Evolutionary conservation across 2,888 invertebrate genomes (phyloP).

Genomic region (Camponotus fellah): DNA sequence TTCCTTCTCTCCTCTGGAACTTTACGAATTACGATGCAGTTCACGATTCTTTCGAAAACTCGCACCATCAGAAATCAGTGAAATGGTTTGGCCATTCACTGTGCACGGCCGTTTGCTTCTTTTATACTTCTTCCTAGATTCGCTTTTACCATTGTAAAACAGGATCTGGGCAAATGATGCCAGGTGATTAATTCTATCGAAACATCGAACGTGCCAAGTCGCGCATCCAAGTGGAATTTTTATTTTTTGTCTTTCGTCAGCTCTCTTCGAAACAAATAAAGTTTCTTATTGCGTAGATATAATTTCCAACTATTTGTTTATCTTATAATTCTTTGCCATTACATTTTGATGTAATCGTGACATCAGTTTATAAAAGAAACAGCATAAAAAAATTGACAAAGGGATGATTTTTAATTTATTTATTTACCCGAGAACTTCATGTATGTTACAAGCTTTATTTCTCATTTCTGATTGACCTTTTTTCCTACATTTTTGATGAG

Average conservation of each 20-base stretch:
- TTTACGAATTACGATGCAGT: neutral
- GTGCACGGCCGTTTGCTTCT: neutral
- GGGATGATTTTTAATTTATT: neutral
- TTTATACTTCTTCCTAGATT: neutral
- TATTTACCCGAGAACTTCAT: neutral
- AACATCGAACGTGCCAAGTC: constrained; percentile 30
- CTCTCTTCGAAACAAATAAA: constrained; percentile 18
- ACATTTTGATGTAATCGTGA: neutral
- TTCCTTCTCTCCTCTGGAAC: neutral
- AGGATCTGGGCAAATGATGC: neutral
- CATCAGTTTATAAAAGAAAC: neutral
- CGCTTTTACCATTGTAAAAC: neutral
- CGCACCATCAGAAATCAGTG: neutral
- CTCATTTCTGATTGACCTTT: neutral
- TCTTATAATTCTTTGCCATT: neutral
- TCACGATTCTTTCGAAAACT: neutral
- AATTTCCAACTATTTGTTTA: neutral
- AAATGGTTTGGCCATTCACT: neutral
- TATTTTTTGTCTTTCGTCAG: constrained; percentile 27
- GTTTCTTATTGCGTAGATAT: constrained; percentile 13
- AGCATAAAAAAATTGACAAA: neutral
- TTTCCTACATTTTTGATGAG: neutral
- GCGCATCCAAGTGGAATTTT: constrained; percentile 38
- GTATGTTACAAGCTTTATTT: neutral
- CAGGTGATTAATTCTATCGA: constrained; percentile 30